These are phyloP conservation scores for Tragelaphus scriptus DNA, from an alignment of 2,113 vertebrate species.

Conservation along the genomic window DNA sequence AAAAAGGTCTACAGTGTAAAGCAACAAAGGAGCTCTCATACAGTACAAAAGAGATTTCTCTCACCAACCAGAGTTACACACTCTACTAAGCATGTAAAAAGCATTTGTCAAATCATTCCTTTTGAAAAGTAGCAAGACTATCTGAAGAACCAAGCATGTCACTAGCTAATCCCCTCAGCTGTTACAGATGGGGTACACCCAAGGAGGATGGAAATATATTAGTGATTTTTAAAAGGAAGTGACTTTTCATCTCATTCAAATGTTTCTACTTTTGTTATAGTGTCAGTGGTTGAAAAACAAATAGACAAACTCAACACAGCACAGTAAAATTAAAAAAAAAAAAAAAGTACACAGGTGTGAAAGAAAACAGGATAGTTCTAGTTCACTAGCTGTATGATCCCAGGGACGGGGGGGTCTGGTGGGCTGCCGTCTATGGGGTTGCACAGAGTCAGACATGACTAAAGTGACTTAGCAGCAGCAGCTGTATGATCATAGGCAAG, in stretches of 20 bases:
- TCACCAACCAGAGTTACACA: conserved; percentile 44
- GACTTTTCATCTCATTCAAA: conserved; percentile 23
- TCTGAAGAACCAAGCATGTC: conserved; percentile 53
- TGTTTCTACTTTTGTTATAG: neutral
- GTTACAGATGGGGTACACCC: neutral
- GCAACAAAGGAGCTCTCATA: conserved; percentile 65
- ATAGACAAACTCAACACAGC: neutral
- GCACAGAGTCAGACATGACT: too few relatives aligned
- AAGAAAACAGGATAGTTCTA: neutral
- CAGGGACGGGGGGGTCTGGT: too few relatives aligned
- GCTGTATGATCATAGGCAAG: neutral
- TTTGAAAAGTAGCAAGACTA: conserved; percentile 57
- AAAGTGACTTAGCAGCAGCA: neutral
- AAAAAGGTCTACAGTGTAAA: conserved; percentile 62
- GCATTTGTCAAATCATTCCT: conserved; percentile 51
- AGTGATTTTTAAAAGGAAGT: neutral
- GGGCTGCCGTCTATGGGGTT: too few relatives aligned
- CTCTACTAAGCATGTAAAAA: conserved; percentile 60
- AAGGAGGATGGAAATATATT: neutral
- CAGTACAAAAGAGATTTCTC: conserved; percentile 64
- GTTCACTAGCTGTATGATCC: neutral
- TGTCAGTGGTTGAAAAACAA: neutral
- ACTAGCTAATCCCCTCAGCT: conserved; percentile 39
- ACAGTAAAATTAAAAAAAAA: neutral
- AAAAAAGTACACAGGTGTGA: neutral